Evolutionary conservation across 2,113 vertebrate genomes (phyloP), one percentile per base, ranked within the genome.

Genomic region (Poecile atricapillus): DNA sequence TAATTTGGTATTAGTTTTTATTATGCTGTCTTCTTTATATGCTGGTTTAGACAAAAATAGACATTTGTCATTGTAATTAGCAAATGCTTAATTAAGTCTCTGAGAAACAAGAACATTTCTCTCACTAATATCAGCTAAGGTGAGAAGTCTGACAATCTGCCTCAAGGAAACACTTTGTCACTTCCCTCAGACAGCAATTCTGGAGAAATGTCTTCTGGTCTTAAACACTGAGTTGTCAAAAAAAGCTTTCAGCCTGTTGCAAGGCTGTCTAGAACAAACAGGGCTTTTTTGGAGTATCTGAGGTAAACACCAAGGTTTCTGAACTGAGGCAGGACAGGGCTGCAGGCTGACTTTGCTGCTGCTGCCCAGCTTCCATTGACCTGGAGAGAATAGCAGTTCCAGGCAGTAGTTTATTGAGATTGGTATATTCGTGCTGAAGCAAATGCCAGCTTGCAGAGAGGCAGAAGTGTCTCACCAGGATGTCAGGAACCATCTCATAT

Each of bases 21-120:
- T 80, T 83, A 69, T 4, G 5, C 13, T 67, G 27, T 44, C 33
- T 82, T 76, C 44, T 70, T 85, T 53, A 50, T 46, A 27, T 55
- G 62, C 75, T 77, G 53, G 7, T 64, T 87, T 90, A 83, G 75
- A 77, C 16, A 71, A 91, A 95, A 96, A 89, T 55, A 94, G 60
- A 59, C 59, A 81, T 71, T 88, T 37, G 37, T 64, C 41, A 67
- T 60, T 83, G 77, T 88, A 95, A 94, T 95, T 95, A 94, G 70
- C 52, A 86, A 94, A 69, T 43, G 28, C 49, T 44, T 94, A 95
- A 95, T 93, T 83, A 94, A 91, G 49, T 43, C 69, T 86, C 35
- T 58, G 41, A 70, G 65, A 92, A 94, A 87, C 55, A 90, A 75
- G 80, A 95, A 78, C 33, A 50, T 77, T 50, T 86, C 37, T 88